Conservation (phyloP, 2,113 vertebrate species). For the Leptocoma aspasia region DNA sequence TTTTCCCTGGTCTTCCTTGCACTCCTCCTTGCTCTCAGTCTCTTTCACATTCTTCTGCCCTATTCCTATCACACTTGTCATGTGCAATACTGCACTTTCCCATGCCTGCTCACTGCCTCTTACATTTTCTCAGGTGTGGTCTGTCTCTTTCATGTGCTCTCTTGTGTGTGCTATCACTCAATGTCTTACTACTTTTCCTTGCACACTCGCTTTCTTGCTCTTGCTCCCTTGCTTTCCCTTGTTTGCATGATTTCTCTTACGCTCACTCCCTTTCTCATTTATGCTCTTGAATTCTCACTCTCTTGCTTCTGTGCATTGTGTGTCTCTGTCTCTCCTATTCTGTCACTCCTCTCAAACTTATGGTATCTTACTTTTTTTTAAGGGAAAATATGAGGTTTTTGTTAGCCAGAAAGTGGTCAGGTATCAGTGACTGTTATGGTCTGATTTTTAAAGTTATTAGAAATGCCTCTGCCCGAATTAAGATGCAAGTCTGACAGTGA, state of each 20-base stretch:
- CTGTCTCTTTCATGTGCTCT: background rate
- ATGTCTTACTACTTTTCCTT: background rate
- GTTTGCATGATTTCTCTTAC: fast-evolving
- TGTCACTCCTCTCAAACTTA: background rate
- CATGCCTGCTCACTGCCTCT: fast-evolving
- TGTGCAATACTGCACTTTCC: fast-evolving
- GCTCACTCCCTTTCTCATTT: background rate
- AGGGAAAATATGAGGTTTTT: background rate
- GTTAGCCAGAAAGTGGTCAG: background rate
- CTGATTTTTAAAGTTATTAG: background rate
- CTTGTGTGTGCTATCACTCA: background rate
- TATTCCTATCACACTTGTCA: background rate
- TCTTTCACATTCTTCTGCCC: background rate
- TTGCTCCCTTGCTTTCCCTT: background rate
- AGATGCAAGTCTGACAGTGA: background rate
- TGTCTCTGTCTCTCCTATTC: background rate
- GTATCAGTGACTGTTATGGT: fast-evolving
- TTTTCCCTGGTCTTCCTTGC: background rate
- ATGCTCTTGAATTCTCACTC: background rate
- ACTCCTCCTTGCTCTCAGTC: background rate
- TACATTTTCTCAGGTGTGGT: fast-evolving
- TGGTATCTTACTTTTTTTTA: background rate
- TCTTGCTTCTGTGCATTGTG: fast-evolving
- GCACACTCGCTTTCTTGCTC: too few relatives aligned
- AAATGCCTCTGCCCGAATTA: background rate